Evolutionary conservation across 1,140 invertebrate species (phyloP).

Genomic region (Pachypsylla venusta): DNA sequence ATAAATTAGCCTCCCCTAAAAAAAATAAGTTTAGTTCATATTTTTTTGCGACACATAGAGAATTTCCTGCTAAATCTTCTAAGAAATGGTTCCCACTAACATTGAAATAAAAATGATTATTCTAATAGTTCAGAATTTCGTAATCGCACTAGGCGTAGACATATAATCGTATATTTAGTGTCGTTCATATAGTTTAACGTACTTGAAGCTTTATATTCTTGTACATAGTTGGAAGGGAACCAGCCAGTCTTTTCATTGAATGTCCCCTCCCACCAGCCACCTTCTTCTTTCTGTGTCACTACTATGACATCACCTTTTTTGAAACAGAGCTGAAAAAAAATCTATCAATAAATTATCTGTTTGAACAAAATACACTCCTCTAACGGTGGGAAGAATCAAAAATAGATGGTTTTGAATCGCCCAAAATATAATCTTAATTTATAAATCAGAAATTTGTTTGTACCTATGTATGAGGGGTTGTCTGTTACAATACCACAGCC

Average conservation of each 20-base stretch:
- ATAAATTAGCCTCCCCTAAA: too few species aligned
- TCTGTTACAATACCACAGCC: too few species aligned
- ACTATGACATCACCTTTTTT: constrained; percentile 93
- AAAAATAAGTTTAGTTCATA: too few species aligned
- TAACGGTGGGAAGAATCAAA: neutral
- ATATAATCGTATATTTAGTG: too few species aligned
- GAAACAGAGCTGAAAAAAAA: constrained; percentile 64
- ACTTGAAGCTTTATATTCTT: constrained; percentile 53
- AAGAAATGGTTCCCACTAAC: too few species aligned
- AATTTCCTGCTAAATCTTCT: neutral
- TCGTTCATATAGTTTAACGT: constrained; percentile 5
- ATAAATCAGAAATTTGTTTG: too few species aligned
- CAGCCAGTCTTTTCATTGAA: constrained; percentile 87
- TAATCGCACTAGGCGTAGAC: too few species aligned
- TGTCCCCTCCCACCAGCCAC: constrained; percentile 96
- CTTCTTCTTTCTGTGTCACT: constrained; percentile 79
- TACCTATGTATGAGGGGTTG: too few species aligned
- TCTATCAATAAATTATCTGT: constrained; percentile 13
- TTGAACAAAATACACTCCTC: neutral
- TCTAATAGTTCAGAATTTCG: too few species aligned
- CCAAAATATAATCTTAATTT: neutral
- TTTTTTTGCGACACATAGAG: too few species aligned
- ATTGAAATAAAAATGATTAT: too few species aligned
- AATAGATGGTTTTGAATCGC: neutral
- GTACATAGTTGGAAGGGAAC: constrained; percentile 97